Percentiles rank a stretch among this genome's conserved stretches.
These are phyloP conservation scores for Natator depressus DNA, from an alignment of 2,113 vertebrate species.

Conservation along the genomic window DNA sequence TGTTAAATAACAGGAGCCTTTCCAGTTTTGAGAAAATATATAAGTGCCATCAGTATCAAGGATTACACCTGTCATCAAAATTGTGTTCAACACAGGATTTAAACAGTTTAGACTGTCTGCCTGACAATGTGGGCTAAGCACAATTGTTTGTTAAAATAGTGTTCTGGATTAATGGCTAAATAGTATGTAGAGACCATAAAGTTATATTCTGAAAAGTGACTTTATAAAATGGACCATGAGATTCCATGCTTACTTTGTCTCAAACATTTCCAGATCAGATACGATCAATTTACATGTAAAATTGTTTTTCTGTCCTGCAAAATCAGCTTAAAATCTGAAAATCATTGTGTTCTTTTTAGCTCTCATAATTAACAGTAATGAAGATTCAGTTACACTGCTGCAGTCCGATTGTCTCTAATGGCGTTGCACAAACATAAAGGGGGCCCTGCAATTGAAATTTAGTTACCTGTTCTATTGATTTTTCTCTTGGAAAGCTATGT, in stretches of 20 bases:
- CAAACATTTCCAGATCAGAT: neutral
- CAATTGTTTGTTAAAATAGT: constrained; percentile 26
- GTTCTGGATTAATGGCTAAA: neutral
- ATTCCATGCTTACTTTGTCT: neutral
- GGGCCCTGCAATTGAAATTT: neutral
- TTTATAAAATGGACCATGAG: neutral
- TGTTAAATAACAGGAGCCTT: neutral
- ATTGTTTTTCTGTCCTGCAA: neutral
- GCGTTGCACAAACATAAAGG: neutral
- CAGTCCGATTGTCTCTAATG: neutral
- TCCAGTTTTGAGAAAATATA: neutral
- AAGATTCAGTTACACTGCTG: neutral
- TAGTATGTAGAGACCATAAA: constrained; percentile 40
- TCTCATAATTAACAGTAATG: neutral
- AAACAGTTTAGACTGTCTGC: constrained; percentile 23
- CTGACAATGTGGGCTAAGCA: constrained; percentile 33
- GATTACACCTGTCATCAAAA: constrained; percentile 11
- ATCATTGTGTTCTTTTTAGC: neutral
- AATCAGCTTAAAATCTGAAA: neutral
- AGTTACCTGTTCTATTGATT: constrained; percentile 3
- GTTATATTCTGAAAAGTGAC: constrained; percentile 73
- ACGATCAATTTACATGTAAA: neutral
- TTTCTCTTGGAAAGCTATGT: neutral
- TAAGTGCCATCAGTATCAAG: neutral
- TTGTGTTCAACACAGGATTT: constrained; percentile 12